Percentiles rank a stretch among this genome's conserved stretches.
Evolutionary conservation across 2,113 vertebrate genomes (phyloP).

Genomic region (Cebidichthys violaceus): DNA sequence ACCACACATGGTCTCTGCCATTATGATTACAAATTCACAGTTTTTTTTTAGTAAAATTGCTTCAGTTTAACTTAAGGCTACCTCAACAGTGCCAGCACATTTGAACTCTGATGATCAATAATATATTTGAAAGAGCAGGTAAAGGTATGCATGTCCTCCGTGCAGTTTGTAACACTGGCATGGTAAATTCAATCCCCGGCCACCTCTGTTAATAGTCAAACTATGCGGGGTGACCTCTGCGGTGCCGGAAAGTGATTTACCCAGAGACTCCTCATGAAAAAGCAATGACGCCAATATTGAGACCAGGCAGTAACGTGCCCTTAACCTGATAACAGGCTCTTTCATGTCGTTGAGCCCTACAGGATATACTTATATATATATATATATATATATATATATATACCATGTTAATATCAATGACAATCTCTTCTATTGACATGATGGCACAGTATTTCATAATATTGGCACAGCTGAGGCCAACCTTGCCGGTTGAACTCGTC

Average conservation of each 20-base stretch:
- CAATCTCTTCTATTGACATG: neutral
- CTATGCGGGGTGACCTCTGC: slow-evolving; percentile 36
- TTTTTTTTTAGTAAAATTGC: neutral
- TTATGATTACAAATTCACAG: neutral
- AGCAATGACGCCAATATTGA: slow-evolving; percentile 36
- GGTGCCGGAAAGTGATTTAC: slow-evolving; percentile 37
- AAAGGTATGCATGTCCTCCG: slow-evolving; percentile 28
- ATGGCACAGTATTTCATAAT: neutral
- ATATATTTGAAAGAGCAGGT: slow-evolving; percentile 23
- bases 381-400: neutral
- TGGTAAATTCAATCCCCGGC: slow-evolving; percentile 18
- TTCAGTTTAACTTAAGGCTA: neutral
- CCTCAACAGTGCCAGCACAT: slow-evolving; percentile 19
- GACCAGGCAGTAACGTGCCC: slow-evolving; percentile 9
- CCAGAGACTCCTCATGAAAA: slow-evolving; percentile 50
- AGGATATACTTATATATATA: slow-evolving; percentile 25
- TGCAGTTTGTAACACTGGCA: slow-evolving; percentile 44
- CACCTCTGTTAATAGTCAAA: slow-evolving; percentile 33
- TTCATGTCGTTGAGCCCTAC: slow-evolving; percentile 5
- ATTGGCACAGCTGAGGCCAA: slow-evolving; percentile 65
- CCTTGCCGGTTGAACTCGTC: slow-evolving; percentile 94
- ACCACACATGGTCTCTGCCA: neutral
- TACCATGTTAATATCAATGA: neutral
- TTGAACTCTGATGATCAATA: slow-evolving; percentile 39
- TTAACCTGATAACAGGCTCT: slow-evolving; percentile 30